phyloP scores from a whole-genome alignment of 92 coral and sea anemone species.

The Palythoa heliodiscus region DNA sequence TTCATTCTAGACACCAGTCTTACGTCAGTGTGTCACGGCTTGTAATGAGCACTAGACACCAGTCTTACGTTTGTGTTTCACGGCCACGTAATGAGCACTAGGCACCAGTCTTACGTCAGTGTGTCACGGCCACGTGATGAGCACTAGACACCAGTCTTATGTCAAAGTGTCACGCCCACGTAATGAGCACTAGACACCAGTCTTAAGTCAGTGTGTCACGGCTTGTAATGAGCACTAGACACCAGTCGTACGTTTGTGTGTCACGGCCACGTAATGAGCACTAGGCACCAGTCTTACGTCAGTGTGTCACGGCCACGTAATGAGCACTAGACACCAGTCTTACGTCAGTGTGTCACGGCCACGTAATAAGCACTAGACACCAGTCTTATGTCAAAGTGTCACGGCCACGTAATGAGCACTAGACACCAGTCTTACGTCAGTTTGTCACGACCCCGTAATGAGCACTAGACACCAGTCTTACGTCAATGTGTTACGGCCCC shows the following conservation, averaged over 20 bases:
- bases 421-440: background rate
- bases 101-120: no score
- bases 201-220: no score
- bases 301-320: background rate
- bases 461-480: constrained; percentile 62
- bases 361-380: background rate
- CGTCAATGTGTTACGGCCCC: constrained; percentile 83
- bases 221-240: no score
- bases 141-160: no score
- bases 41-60: no score
- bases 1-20: no score
- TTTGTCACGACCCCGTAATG: background rate
- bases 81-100: no score
- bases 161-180: no score
- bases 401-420: background rate
- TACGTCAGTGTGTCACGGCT: no score
- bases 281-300: background rate
- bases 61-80: no score
- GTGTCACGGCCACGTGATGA: no score
- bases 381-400: background rate
- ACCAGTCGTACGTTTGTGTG: background rate
- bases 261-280: background rate
- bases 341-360: background rate
- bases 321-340: background rate
- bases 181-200: no score